A percentile compares a stretch with the other conserved stretches of the same genome.
Evolutionary conservation across 2,797 vertebrate genomes (phyloP).

Genomic region (Lycodopsis pacificus): DNA sequence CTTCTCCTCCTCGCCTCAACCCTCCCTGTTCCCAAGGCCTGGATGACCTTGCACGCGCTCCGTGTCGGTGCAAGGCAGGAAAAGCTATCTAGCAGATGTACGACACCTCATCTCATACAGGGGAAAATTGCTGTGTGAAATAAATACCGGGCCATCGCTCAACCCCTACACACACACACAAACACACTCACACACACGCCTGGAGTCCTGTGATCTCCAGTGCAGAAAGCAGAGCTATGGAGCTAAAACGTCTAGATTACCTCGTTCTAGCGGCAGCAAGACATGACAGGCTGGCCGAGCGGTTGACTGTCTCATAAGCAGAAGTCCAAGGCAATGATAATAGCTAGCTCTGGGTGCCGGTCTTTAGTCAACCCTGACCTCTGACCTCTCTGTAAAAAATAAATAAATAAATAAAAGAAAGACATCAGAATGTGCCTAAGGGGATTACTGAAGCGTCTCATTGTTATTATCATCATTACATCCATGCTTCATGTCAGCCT

Average conservation of each 20-base stretch:
- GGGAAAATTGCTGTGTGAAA: slow-evolving; percentile 77
- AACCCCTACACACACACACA: slow-evolving; percentile 4
- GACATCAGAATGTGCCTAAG: slow-evolving; percentile 1
- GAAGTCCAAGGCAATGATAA: slow-evolving; percentile 6
- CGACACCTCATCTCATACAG: slow-evolving; percentile 76
- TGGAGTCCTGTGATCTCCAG: slow-evolving; percentile 49
- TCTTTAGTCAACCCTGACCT: slow-evolving; percentile 17
- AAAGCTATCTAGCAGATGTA: slow-evolving; percentile 82
- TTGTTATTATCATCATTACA: slow-evolving; percentile 26
- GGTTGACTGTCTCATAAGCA: slow-evolving; percentile 15
- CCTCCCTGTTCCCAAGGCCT: slow-evolving; percentile 53
- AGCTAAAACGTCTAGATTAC: slow-evolving; percentile 43
- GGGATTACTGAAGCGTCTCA: slow-evolving; percentile 5
- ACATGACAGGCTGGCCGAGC: slow-evolving; percentile 20
- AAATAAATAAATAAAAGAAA: not conserved
- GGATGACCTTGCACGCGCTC: slow-evolving; percentile 74
- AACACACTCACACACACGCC: not conserved
- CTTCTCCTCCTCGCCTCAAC: slow-evolving; percentile 55
- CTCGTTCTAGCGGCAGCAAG: slow-evolving; percentile 12
- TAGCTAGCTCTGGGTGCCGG: not conserved
- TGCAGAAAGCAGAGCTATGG: slow-evolving; percentile 38
- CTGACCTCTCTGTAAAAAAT: slow-evolving; percentile 12
- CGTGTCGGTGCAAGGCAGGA: slow-evolving; percentile 60
- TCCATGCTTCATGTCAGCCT: slow-evolving; percentile 19
- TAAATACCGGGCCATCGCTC: slow-evolving; percentile 77